phyloP scores from a whole-genome alignment of 2,888 invertebrate species.

The Acleris holmiana region DNA sequence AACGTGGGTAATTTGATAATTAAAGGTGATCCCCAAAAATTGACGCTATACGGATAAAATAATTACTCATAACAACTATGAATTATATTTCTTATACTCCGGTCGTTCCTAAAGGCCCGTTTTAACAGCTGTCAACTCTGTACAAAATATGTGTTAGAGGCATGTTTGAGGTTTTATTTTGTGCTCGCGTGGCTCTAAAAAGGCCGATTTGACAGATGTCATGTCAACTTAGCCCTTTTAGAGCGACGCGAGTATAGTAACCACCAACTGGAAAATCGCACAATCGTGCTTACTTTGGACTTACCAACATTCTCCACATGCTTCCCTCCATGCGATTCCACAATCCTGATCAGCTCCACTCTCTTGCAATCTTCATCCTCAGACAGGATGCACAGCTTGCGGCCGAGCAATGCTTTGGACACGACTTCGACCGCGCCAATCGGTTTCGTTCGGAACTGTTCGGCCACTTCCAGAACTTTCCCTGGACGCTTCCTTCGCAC shows the following conservation, averaged over 20 bases:
- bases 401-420: slow-evolving; percentile 60
- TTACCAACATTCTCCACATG: slow-evolving; percentile 66
- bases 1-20: too few species aligned
- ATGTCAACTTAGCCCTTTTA: too few species aligned
- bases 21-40: too few species aligned
- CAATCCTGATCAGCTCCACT: slow-evolving; percentile 58
- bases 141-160: too few species aligned
- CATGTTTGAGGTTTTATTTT: too few species aligned
- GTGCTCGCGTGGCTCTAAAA: too few species aligned
- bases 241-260: neutral
- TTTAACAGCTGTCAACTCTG: too few species aligned
- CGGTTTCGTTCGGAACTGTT: slow-evolving; percentile 55
- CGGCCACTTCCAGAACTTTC: slow-evolving; percentile 58
- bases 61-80: too few species aligned
- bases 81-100: too few species aligned
- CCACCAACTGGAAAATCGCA: neutral
- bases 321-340: slow-evolving; percentile 67
- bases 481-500: slow-evolving; percentile 54
- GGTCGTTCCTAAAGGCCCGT: too few species aligned
- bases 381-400: slow-evolving; percentile 66
- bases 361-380: slow-evolving; percentile 65
- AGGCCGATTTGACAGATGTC: too few species aligned
- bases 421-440: slow-evolving; percentile 42
- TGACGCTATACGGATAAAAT: too few species aligned
- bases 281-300: slow-evolving; percentile 25